Percentiles rank a stretch among this genome's conserved stretches.
Evolutionary conservation across 2,888 invertebrate species (phyloP).

Genomic region (Drosophila ezoana): DNA sequence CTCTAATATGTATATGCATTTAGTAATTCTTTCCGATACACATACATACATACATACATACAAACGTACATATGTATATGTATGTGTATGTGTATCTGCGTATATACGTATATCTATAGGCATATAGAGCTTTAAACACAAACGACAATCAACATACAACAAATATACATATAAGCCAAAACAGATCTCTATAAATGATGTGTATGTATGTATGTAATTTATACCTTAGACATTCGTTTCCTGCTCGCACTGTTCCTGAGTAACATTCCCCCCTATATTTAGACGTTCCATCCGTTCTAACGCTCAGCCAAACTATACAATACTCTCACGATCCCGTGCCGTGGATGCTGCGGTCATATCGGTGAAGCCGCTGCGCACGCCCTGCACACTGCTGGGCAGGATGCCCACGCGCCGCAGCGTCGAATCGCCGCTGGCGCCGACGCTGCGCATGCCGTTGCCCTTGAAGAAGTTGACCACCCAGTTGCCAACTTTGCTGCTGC

Average conservation of each 20-base stretch:
- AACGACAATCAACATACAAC: constrained; percentile 65
- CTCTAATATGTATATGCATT: constrained; percentile 47
- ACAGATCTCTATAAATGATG: constrained; percentile 32
- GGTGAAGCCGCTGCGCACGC: constrained; percentile 81
- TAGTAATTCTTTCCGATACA: constrained; percentile 43
- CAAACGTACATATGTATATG: constrained; percentile 1
- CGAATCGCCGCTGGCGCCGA: constrained; percentile 84
- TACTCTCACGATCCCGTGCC: constrained; percentile 84
- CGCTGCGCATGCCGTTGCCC: constrained; percentile 88
- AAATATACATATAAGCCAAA: constrained; percentile 64
- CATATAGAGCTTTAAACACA: constrained; percentile 52
- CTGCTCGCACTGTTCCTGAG: constrained; percentile 78
- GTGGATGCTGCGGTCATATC: constrained; percentile 80
- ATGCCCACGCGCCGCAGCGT: constrained; percentile 81
- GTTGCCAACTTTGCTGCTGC: constrained; percentile 86
- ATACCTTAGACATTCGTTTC: constrained; percentile 55
- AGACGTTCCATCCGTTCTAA: not conserved
- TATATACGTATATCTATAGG: constrained; percentile 12
- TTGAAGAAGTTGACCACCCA: constrained; percentile 92
- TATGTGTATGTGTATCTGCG: not conserved
- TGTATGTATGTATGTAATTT: constrained; percentile 33
- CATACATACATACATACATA: constrained; percentile 15
- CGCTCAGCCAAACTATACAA: constrained; percentile 76
- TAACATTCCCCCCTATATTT: constrained; percentile 53
- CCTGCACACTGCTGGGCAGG: constrained; percentile 81